phyloP scores from a whole-genome alignment of 2,888 invertebrate species.

The Noctuana brunneofusca region DNA sequence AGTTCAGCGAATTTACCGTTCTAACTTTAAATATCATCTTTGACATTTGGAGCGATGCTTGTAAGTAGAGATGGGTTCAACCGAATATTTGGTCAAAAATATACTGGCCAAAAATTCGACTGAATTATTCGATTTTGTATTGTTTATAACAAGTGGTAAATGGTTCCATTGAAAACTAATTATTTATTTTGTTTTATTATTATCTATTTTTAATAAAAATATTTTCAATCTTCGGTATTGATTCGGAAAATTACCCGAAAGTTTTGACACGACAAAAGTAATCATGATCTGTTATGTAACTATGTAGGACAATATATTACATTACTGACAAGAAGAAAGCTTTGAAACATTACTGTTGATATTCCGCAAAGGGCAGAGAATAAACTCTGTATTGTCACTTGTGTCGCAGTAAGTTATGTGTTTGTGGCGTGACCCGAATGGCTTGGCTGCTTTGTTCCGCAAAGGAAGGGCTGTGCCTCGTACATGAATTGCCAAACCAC shows the following conservation, averaged over 20 bases:
- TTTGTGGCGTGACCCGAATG: conserved; percentile 32
- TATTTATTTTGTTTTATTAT: not conserved
- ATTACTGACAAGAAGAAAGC: conserved; percentile 16
- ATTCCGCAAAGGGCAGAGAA: conserved; percentile 28
- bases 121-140: no score
- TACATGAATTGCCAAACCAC: conserved; percentile 18
- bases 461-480: conserved; percentile 21
- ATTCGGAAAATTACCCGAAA: no score
- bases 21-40: not conserved
- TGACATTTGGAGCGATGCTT: not conserved
- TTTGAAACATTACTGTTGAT: conserved; percentile 15
- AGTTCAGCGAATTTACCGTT: conserved; percentile 7
- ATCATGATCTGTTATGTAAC: no score
- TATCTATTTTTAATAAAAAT: no score
- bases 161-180: no score
- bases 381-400: conserved; percentile 30
- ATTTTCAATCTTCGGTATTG: no score
- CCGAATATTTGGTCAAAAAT: no score
- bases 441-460: conserved; percentile 26
- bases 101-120: no score
- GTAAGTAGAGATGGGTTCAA: no score
- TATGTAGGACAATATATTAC: conserved; percentile 1
- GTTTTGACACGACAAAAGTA: no score
- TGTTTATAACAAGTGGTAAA: no score
- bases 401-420: conserved; percentile 22